Evolutionary conservation across 1,140 invertebrate genomes (phyloP).

Genomic region (Bombus pyrosoma): DNA sequence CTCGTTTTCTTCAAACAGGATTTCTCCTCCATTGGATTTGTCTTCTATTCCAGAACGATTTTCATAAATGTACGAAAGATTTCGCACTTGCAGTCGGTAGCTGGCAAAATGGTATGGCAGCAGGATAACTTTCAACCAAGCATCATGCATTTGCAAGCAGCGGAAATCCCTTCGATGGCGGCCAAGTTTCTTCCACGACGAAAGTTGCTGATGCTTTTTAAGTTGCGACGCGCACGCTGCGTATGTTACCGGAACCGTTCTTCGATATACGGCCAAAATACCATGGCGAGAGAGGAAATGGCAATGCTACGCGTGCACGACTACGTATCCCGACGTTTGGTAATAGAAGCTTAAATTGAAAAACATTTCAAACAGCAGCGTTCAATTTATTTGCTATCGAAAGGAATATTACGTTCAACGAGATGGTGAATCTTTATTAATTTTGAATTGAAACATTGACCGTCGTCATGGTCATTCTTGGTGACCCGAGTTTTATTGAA

Average conservation of each 20-base stretch:
- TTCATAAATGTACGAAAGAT: slow-evolving; percentile 20
- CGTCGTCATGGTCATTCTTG: no score
- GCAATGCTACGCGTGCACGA: not conserved
- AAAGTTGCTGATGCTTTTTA: slow-evolving; percentile 48
- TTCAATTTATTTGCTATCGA: not conserved
- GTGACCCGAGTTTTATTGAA: no score
- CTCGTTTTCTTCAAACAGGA: no score
- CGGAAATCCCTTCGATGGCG: slow-evolving; percentile 47
- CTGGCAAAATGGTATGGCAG: slow-evolving; percentile 25
- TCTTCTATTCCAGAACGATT: not conserved
- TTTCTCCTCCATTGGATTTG: not conserved
- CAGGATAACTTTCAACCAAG: slow-evolving; percentile 39
- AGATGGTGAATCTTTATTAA: not conserved
- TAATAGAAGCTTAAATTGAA: slow-evolving; percentile 9
- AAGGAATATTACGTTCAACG: not conserved
- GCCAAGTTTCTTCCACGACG: slow-evolving; percentile 36
- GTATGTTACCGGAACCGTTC: not conserved
- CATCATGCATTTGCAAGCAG: slow-evolving; percentile 45
- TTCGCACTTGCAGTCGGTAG: slow-evolving; percentile 3
- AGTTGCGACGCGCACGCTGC: slow-evolving; percentile 20
- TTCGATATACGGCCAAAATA: no score
- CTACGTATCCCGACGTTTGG: not conserved
- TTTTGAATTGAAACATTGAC: not conserved
- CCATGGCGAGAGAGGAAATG: not conserved
- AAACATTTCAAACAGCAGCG: not conserved